These are phyloP conservation scores for Chloebia gouldiae DNA, from an alignment of 2,113 vertebrate genomes.

Conservation along the genomic window DNA sequence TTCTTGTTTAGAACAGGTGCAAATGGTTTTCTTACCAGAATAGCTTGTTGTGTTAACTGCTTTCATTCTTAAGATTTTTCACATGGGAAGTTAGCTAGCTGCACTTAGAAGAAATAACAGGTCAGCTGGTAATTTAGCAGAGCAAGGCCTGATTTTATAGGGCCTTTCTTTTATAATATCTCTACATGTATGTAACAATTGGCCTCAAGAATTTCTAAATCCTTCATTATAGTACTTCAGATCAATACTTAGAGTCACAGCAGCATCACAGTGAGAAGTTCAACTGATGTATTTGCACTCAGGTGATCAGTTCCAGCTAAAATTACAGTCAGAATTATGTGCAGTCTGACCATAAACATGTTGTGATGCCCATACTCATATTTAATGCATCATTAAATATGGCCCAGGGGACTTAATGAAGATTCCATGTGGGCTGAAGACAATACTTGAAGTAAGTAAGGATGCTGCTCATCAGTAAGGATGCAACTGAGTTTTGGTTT, in stretches of 20 bases:
- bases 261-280: not conserved
- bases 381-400: not conserved
- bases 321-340: not conserved
- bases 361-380: not conserved
- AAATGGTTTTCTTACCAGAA: not conserved
- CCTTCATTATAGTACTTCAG: not conserved
- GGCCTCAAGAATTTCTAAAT: not conserved
- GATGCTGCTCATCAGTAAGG: not conserved
- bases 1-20: not conserved
- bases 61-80: not conserved
- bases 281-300: not conserved
- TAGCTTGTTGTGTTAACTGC: not conserved
- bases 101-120: not conserved
- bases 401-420: not conserved
- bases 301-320: not conserved
- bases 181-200: not conserved
- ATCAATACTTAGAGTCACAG: not conserved
- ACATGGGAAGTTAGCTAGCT: not conserved
- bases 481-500: not conserved
- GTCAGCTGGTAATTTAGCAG: not conserved
- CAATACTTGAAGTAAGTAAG: not conserved
- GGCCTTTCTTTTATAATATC: not conserved
- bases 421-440: not conserved
- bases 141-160: not conserved
- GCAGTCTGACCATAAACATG: not conserved